These are phyloP conservation scores for human DNA, from an alignment of 2,113 vertebrate genomes.

Conservation along the genomic window DNA sequence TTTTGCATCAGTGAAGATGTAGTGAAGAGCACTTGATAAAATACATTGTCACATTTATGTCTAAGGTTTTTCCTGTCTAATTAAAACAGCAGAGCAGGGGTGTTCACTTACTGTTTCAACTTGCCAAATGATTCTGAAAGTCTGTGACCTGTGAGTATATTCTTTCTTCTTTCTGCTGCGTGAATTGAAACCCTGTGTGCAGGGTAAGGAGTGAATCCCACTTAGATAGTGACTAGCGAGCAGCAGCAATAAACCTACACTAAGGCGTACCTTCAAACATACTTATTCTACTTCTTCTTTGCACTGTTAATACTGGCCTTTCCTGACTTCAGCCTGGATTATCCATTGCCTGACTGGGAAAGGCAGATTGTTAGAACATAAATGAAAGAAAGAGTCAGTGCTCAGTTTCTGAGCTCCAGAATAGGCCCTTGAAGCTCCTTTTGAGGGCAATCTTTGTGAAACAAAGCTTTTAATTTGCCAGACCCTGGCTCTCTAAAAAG, in stretches of 20 bases:
- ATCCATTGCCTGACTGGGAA: background rate
- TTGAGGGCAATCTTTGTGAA: background rate
- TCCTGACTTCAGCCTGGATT: background rate
- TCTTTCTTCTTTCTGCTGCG: background rate
- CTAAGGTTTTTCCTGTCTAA: background rate
- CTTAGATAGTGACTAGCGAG: background rate
- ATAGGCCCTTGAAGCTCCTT: background rate
- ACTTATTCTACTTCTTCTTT: background rate
- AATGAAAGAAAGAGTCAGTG: background rate
- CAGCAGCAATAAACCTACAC: background rate
- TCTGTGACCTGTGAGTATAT: background rate
- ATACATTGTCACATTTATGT: background rate
- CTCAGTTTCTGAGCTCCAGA: background rate
- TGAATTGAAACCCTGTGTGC: background rate
- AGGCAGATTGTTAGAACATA: background rate
- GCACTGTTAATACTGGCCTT: background rate
- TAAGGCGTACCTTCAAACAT: background rate
- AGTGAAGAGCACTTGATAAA: background rate
- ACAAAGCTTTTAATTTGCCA: background rate
- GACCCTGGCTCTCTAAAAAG: background rate
- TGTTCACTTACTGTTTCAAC: background rate
- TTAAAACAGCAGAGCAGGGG: background rate
- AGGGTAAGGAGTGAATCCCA: background rate
- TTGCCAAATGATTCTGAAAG: background rate
- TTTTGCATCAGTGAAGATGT: background rate